Evolutionary conservation across 2,797 vertebrate species (phyloP).

Genomic region (Enteromius radiatus): DNA sequence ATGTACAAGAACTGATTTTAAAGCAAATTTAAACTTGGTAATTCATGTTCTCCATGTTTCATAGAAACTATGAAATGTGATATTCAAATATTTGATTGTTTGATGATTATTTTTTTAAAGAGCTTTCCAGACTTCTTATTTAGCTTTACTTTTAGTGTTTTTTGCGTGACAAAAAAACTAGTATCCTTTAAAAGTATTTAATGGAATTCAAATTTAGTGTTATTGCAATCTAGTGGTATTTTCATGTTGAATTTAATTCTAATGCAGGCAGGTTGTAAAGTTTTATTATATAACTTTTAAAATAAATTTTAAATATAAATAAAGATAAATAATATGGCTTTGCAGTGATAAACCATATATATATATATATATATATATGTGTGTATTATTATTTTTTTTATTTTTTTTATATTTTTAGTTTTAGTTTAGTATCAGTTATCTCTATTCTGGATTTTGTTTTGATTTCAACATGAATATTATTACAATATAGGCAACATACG

Average conservation of each 20-base stretch:
- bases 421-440: neutral
- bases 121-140: neutral
- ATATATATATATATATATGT: too few relatives aligned
- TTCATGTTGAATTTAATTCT: neutral
- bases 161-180: neutral
- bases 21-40: neutral
- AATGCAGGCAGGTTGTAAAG: neutral
- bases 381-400: too few relatives aligned
- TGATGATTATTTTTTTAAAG: neutral
- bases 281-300: neutral
- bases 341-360: neutral
- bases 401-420: too few relatives aligned
- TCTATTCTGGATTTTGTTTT: neutral
- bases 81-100: neutral
- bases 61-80: neutral
- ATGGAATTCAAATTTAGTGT: neutral
- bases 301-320: neutral
- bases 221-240: neutral
- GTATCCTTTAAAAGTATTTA: neutral
- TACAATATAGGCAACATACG: neutral
- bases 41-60: neutral
- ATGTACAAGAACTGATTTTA: neutral
- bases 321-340: neutral
- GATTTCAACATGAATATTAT: neutral
- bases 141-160: neutral